Evolutionary conservation across 2,797 vertebrate species (phyloP), one percentile per base, ranked within the genome.

Genomic region (Hapalemur alaotrensis): DNA sequence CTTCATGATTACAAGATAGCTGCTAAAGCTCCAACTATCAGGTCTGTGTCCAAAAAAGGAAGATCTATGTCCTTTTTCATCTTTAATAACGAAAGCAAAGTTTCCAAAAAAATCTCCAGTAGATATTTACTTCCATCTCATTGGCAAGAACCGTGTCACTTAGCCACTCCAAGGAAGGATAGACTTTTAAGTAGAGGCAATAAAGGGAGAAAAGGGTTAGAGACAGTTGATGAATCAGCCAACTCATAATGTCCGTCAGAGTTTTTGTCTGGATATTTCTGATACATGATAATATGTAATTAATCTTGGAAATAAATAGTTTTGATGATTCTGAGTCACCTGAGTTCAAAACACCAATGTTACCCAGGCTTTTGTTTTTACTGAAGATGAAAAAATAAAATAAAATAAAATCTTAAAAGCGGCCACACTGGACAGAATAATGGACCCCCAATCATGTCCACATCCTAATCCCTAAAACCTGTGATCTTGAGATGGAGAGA

Each of bases 51-150:
- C 30, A 12, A 20, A 48, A 86, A 38, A 13, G 9, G 50, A 80
- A 81, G 30, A 93, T 18, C 32, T 41, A 41, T 52, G 7, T 80
- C 25, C 23, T 65, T 65, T 65, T 65, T 65, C 15, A n/a, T 76
- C 63, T 80, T 80, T 28, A 84, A 75, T 83, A 23, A 93, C 54
- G 43, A 46, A 67, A 72, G 25, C 50, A 67, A 92, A 89, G 6
- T 50, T 85, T 91, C 63, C 48, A 43, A 20, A 65, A 92, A 90
- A 86, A 72, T 92, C 48, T 11, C 18, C 67, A 61, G 50, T 7
- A 91, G 30, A 63, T 70, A 93, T 93, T 83, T 91, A 79, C 32
- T 95, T 83, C 80, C n/a, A 46, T 61, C 41, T 82, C 46, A 35
- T 95, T 86, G 38, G 75, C 35, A 94, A 91, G 57, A 83, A 61